These are phyloP conservation scores for Dermochelys coriacea DNA, from an alignment of 2,797 vertebrate genomes.

Conservation along the genomic window DNA sequence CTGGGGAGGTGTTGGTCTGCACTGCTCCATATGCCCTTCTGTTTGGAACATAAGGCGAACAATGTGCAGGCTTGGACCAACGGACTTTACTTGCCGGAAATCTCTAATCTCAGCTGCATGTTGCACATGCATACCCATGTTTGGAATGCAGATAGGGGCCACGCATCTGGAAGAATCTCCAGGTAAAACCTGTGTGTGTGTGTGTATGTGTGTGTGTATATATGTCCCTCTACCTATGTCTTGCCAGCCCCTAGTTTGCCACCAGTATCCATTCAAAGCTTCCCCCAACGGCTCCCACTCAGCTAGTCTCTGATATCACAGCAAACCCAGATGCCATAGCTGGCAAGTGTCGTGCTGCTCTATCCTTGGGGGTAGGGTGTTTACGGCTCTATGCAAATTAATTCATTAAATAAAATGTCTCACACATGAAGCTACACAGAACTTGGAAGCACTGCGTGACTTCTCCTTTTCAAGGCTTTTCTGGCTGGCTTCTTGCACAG, in stretches of 20 bases:
- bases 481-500: not conserved
- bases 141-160: not conserved
- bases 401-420: fast-evolving
- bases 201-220: fast-evolving
- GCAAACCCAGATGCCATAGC: not conserved
- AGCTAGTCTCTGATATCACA: not conserved
- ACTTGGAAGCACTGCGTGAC: not conserved
- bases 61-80: too few relatives aligned
- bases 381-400: not conserved
- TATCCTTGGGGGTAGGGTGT: not conserved
- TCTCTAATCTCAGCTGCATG: not conserved
- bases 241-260: not conserved
- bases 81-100: not conserved
- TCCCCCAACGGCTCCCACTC: not conserved
- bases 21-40: not conserved
- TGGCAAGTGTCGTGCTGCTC: not conserved
- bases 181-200: not conserved
- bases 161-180: not conserved
- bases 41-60: not conserved
- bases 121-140: not conserved
- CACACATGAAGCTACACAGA: not conserved
- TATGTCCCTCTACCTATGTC: not conserved
- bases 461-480: not conserved
- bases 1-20: not conserved
- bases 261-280: not conserved